Conservation (phyloP, 1,140 invertebrate species). For the Brachionus sp. region DNA sequence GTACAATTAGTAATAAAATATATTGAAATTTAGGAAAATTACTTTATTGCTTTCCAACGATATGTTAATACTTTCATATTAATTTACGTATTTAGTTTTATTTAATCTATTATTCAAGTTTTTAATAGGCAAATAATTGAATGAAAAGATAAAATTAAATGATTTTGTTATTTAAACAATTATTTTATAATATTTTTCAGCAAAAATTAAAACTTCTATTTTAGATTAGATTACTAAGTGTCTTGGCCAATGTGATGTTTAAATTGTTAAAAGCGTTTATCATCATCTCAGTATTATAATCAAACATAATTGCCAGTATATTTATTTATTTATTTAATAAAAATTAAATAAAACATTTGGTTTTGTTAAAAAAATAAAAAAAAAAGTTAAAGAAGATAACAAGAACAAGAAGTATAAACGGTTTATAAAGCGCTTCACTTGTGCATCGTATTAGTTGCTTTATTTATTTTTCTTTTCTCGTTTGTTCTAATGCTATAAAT, state of each 20-base stretch:
- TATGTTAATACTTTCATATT: background rate
- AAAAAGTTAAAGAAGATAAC: background rate
- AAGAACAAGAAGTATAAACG: slow-evolving; percentile 4
- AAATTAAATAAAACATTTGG: slow-evolving; percentile 38
- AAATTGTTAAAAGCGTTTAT: background rate
- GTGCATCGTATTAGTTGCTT: slow-evolving; percentile 34
- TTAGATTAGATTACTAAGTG: background rate
- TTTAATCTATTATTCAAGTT: background rate
- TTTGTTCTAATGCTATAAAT: slow-evolving; percentile 34
- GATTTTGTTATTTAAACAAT: background rate
- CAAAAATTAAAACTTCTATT: no score
- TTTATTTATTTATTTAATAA: slow-evolving; percentile 20
- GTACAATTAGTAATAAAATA: background rate
- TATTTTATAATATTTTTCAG: no score
- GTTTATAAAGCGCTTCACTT: slow-evolving; percentile 33
- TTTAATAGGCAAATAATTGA: background rate
- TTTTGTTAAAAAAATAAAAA: background rate
- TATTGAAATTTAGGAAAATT: background rate
- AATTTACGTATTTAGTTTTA: background rate
- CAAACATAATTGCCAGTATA: background rate
- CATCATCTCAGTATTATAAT: background rate
- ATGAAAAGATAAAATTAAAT: background rate
- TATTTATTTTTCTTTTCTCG: slow-evolving; percentile 33
- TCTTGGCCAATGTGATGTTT: background rate
- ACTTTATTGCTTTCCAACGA: background rate